phyloP scores from a whole-genome alignment of 1,140 invertebrate genomes.

The Centruroides vittatus region DNA sequence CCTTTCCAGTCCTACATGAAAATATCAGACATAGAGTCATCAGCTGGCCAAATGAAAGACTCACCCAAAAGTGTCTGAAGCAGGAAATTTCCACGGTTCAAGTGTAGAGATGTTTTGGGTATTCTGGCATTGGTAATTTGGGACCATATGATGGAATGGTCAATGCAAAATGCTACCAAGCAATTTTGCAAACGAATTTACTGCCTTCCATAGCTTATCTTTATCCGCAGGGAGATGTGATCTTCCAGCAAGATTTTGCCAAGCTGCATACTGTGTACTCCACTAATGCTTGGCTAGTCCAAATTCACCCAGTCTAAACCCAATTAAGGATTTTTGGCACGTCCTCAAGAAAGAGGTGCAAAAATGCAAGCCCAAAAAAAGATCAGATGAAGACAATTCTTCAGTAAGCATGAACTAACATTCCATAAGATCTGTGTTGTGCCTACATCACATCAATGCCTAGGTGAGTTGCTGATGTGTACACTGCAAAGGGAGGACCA shows the following conservation, averaged over 20 bases:
- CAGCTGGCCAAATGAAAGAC: not conserved
- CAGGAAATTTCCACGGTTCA: not conserved
- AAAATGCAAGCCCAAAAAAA: not conserved
- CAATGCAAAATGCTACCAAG: too few species aligned
- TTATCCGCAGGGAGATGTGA: not conserved
- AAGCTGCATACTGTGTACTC: not conserved
- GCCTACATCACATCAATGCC: not conserved
- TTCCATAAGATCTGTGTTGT: not conserved
- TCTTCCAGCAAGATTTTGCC: not conserved
- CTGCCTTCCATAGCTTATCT: not conserved
- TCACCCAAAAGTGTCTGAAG: not conserved
- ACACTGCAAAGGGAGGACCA: not conserved
- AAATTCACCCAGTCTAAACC: not conserved
- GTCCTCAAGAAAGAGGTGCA: not conserved
- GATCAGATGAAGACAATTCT: not conserved
- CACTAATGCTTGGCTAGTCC: not conserved
- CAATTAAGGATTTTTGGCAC: not conserved
- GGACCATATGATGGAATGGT: too few species aligned
- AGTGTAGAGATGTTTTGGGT: not conserved
- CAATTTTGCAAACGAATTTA: not conserved
- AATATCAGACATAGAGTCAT: not conserved
- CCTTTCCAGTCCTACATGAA: not conserved
- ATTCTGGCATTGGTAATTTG: not conserved
- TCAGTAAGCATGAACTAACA: not conserved
- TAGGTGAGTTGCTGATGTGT: not conserved